Conservation (phyloP, 23 tunicate species). For the Halocynthia roretzi region DNA sequence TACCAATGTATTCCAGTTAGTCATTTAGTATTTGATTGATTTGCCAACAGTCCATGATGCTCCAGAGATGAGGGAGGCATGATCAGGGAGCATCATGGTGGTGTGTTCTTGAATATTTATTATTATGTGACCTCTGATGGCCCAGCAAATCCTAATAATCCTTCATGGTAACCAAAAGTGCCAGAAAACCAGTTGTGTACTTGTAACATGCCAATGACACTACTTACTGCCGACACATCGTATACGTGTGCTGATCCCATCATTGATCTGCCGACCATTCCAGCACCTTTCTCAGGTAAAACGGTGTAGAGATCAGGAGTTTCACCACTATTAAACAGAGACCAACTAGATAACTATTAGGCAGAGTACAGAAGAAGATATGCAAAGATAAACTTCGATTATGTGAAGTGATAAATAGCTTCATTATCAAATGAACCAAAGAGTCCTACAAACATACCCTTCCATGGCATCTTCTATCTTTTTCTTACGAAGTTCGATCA, state of each 20-base stretch:
- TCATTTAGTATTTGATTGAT: too few species aligned
- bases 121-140: too few species aligned
- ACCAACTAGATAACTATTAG: neutral
- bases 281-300: conserved; percentile 68
- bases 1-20: too few species aligned
- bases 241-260: conserved; percentile 98
- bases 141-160: too few species aligned
- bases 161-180: too few species aligned
- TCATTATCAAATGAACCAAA: neutral
- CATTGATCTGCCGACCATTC: conserved; percentile 69
- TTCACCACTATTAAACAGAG: conserved; percentile 52
- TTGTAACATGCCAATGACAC: neutral
- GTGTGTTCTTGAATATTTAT: too few species aligned
- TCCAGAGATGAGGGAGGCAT: too few species aligned
- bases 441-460: conserved; percentile 34
- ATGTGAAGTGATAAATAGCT: neutral
- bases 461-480: conserved; percentile 92
- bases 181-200: too few species aligned
- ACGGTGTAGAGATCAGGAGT: conserved; percentile 93
- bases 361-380: neutral
- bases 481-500: conserved; percentile 79
- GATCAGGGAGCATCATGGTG: too few species aligned
- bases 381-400: neutral
- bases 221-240: conserved; percentile 64
- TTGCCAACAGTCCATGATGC: too few species aligned